Conservation (phyloP, 2,888 invertebrate genomes). For the Ecdyonurus torrentis region DNA sequence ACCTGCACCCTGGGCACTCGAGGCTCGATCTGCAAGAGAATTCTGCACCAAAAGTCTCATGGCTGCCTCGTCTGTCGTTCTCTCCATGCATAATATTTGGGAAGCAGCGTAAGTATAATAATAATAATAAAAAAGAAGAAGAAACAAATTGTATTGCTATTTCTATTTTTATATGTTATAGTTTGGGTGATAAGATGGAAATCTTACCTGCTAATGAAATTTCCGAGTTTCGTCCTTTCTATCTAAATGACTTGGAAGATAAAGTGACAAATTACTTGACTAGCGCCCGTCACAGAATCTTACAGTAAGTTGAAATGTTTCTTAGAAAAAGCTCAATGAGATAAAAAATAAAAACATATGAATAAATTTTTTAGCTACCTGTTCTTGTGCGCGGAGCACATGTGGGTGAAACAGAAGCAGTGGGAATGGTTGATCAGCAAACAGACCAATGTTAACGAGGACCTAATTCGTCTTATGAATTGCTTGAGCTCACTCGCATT, state of each 20-base stretch:
- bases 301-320: not conserved
- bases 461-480: not conserved
- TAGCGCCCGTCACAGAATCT: not conserved
- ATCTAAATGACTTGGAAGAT: not conserved
- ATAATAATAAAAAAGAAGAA: no score
- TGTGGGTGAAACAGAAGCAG: slow-evolving; percentile 1
- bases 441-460: not conserved
- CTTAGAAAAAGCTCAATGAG: not conserved
- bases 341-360: not conserved
- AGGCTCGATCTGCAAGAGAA: not conserved
- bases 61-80: slow-evolving; percentile 1
- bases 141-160: no score
- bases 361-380: not conserved
- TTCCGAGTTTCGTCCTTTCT: not conserved
- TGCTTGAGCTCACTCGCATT: not conserved
- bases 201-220: slow-evolving; percentile 1
- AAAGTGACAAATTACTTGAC: not conserved
- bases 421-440: not conserved
- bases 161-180: no score
- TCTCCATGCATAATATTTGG: slow-evolving; percentile 1
- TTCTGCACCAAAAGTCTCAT: not conserved
- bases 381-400: slow-evolving; percentile 1
- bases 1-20: not conserved
- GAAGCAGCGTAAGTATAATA: not conserved
- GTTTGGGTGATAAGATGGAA: not conserved